Conservation (phyloP, 2,113 vertebrate genomes). For the Brachirus orientalis region DNA sequence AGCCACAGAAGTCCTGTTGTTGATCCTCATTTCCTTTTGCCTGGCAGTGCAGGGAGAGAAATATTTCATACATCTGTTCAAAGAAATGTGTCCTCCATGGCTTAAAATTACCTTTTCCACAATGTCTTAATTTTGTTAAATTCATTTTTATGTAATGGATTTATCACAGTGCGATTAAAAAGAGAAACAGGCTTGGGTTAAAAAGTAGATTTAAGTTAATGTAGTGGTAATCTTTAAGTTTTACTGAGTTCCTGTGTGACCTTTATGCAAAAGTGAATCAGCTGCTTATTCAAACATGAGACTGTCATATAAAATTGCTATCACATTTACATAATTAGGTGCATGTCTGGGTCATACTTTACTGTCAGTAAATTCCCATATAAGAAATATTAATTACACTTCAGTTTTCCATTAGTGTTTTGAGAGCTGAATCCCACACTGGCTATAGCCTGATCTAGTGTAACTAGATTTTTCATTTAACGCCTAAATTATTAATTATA, state of each 20-base stretch:
- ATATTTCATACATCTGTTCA: not conserved
- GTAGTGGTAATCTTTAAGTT: not conserved
- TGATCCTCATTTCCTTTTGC: not conserved
- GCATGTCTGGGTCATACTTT: not conserved
- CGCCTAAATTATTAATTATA: not conserved
- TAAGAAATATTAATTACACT: not conserved
- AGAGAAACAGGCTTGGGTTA: not conserved
- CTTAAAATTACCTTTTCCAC: not conserved
- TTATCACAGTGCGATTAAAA: not conserved
- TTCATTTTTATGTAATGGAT: not conserved
- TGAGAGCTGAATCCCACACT: not conserved
- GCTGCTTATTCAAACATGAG: not conserved
- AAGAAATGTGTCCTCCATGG: not conserved
- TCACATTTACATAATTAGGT: constrained; percentile 7
- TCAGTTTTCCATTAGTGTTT: constrained; percentile 6
- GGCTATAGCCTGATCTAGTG: not conserved
- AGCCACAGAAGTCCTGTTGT: too few relatives aligned
- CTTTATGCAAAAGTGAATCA: not conserved
- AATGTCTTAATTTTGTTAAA: too few relatives aligned
- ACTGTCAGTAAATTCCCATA: not conserved
- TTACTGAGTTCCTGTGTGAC: not conserved
- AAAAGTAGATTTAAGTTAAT: too few relatives aligned
- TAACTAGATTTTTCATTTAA: not conserved
- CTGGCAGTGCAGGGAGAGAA: not conserved
- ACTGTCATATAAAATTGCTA: not conserved